Evolutionary conservation across 2,888 invertebrate genomes (phyloP).

Genomic region (Dolomedes plantarius): DNA sequence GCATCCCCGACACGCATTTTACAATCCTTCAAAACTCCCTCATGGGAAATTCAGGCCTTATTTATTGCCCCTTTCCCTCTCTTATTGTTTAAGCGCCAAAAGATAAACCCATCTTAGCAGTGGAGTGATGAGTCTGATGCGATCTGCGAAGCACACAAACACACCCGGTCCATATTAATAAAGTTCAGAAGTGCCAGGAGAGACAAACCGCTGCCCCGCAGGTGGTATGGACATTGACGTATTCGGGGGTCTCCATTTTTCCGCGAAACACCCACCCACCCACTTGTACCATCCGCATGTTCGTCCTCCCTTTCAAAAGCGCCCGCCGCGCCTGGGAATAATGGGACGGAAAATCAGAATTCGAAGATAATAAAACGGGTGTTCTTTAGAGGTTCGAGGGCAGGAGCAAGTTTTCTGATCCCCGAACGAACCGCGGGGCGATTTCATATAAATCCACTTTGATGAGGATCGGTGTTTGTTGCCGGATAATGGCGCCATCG

Average conservation of each 20-base stretch:
- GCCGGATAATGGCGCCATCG: not conserved
- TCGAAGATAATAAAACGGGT: slow-evolving; percentile 46
- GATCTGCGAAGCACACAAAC: not conserved
- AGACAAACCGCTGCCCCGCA: slow-evolving; percentile 51
- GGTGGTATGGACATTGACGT: slow-evolving; percentile 64
- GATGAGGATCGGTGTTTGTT: not conserved
- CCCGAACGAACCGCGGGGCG: not conserved
- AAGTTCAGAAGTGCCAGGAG: slow-evolving; percentile 65
- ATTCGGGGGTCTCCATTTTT: slow-evolving; percentile 5
- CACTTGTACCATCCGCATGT: not conserved
- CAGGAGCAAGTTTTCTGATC: not conserved
- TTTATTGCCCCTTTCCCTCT: slow-evolving; percentile 47
- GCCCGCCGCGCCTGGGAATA: slow-evolving; percentile 24
- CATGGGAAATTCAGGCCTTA: slow-evolving; percentile 36
- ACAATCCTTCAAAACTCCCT: slow-evolving; percentile 56
- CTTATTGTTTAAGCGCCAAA: slow-evolving; percentile 54
- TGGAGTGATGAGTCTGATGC: slow-evolving; percentile 33
- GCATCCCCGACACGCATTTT: slow-evolving; percentile 30
- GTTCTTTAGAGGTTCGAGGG: not conserved
- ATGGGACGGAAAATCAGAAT: slow-evolving; percentile 65
- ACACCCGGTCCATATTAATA: slow-evolving; percentile 55
- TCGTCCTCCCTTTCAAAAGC: slow-evolving; percentile 6
- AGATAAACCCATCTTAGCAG: slow-evolving; percentile 45
- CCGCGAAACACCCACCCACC: too few species aligned
- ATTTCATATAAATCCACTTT: not conserved